A percentile compares a stretch with the other conserved stretches of the same genome.
These are phyloP conservation scores for Talpa occidentalis DNA, from an alignment of 2,113 vertebrate genomes.

Conservation along the genomic window DNA sequence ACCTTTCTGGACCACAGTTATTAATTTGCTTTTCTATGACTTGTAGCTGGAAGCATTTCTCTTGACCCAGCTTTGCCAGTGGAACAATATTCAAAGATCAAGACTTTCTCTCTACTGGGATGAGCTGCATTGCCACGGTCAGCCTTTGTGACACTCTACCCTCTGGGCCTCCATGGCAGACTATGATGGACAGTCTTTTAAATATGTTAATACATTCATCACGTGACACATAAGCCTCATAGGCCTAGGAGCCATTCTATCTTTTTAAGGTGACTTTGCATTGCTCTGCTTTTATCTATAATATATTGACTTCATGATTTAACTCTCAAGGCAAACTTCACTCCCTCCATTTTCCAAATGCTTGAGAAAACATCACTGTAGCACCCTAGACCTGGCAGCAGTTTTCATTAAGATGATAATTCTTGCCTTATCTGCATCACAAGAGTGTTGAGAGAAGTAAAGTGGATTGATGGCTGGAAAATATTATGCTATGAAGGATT, in stretches of 20 bases:
- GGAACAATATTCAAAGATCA: neutral
- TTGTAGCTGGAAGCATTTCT: neutral
- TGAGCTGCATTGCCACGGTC: neutral
- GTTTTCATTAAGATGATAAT: neutral
- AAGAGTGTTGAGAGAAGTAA: neutral
- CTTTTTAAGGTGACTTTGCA: constrained; percentile 53
- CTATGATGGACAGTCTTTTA: neutral
- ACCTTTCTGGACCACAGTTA: neutral
- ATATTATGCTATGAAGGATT: neutral
- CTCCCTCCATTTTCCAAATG: neutral
- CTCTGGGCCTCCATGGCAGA: neutral
- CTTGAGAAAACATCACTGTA: constrained; percentile 6
- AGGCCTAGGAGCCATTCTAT: neutral
- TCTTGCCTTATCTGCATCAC: neutral
- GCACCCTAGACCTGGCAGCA: neutral
- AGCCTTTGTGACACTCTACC: neutral
- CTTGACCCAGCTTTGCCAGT: neutral
- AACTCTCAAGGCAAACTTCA: constrained; percentile 47
- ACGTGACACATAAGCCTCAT: neutral
- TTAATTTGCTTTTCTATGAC: neutral
- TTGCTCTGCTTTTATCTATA: constrained; percentile 63
- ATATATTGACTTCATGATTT: constrained; percentile 63
- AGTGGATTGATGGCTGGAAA: neutral
- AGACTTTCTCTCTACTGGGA: neutral
- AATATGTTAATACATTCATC: constrained; percentile 34